phyloP scores from a whole-genome alignment of 2,888 invertebrate genomes.

The Tachina fera region DNA sequence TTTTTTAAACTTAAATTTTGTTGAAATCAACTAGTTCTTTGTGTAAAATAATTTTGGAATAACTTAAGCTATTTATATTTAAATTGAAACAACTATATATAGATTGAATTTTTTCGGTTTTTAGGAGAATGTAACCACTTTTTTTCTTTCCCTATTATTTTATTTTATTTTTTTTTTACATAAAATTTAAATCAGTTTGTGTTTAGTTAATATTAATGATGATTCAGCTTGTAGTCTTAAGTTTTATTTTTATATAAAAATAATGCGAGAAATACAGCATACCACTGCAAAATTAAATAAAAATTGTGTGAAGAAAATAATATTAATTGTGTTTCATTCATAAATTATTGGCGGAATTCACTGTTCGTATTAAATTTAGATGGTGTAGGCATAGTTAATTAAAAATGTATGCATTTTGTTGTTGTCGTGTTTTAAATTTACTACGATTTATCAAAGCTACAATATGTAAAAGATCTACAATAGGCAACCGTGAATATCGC shows the following conservation, averaged over 20 bases:
- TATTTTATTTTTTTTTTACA: background rate
- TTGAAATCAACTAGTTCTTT: background rate
- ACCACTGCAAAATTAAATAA: slow-evolving; percentile 58
- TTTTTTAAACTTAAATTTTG: background rate
- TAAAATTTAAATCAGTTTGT: slow-evolving; percentile 19
- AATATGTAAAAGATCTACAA: too few relatives aligned
- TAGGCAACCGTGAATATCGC: too few relatives aligned
- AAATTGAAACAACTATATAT: background rate
- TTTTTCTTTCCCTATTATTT: background rate
- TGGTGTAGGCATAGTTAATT: too few relatives aligned
- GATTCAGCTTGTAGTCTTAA: slow-evolving; percentile 43
- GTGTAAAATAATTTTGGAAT: slow-evolving; percentile 7
- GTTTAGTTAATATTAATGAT: slow-evolving; percentile 31
- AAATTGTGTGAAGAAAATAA: slow-evolving; percentile 54
- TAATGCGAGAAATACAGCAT: slow-evolving; percentile 41
- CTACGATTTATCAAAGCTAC: too few relatives aligned
- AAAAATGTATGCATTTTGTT: too few relatives aligned
- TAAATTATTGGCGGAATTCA: too few relatives aligned
- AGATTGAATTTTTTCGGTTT: background rate
- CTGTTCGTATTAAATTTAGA: too few relatives aligned
- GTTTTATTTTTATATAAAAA: slow-evolving; percentile 40
- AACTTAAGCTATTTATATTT: background rate
- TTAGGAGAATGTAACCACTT: background rate
- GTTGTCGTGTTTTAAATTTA: too few relatives aligned
- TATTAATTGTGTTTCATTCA: slow-evolving; percentile 42